Evolutionary conservation across 1,140 invertebrate genomes (phyloP), one percentile per base, ranked within the genome.

Genomic region (Nephila pilipes): DNA sequence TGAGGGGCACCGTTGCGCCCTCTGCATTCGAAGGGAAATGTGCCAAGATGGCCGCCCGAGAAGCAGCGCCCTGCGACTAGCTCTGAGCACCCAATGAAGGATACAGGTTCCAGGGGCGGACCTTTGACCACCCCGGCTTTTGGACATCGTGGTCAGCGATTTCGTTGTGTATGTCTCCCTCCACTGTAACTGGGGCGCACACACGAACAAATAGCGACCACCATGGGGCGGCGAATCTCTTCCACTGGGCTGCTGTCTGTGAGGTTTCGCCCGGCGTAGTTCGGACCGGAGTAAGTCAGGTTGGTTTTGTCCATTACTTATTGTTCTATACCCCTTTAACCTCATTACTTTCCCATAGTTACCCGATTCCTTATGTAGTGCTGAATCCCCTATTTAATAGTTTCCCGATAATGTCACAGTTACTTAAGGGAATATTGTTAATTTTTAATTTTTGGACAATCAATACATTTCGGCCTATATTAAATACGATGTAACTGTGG

Each of bases 81-180:
- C 79, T 80, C 81, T 57, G 75, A 60, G 79, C 79, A 85, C 20
- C 22, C 14, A 91, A 75, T 91, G 90, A 85, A 83, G 58, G 80
- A 85, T 22, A 91, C 54, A 85, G 79, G 29, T 25, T 38, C 55
- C 22, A 8, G 55, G 60, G 90, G 32, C 46, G 54, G 57, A 90
- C 22, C 32, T 87, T 90, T 46, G 69, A 22, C 32, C 83, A 87
- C 58, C 55, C 55, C 55, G 32, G 36, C 20, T 46, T 46, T 58
- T 36, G 60, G 57, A 29, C 69, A 75, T 10, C n/a, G 36, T 36
- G 60, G 57, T 54, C 69, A 75, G 36, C 32, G 36, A 80, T 55
- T 57, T 75, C 69, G 16, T 36, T 75, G 29, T 91, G 90, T 91
- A 91, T 91, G 90, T 91, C 79, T 91, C 32, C 58, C n/a, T 81